A percentile compares a stretch with the other conserved stretches of the same genome.
phyloP scores from a whole-genome alignment of 2,888 invertebrate genomes.

The Plebejus melissa region DNA sequence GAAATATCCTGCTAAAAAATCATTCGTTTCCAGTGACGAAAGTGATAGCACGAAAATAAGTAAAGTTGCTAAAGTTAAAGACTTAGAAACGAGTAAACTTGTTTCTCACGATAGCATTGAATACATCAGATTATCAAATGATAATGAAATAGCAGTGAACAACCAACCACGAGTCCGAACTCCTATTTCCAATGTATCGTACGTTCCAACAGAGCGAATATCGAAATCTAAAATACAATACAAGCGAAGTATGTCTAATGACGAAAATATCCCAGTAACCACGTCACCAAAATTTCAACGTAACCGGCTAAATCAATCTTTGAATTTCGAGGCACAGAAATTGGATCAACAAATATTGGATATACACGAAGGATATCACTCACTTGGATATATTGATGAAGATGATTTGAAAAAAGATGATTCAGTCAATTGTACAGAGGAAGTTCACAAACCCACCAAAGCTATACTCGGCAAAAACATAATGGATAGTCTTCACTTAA shows the following conservation, averaged over 20 bases:
- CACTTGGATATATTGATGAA: slow-evolving; percentile 70
- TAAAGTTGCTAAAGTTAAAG: slow-evolving; percentile 71
- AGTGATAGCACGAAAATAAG: slow-evolving; percentile 62
- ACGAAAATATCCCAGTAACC: slow-evolving; percentile 55
- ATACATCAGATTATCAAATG: slow-evolving; percentile 65
- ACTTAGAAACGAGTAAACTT: slow-evolving; percentile 67
- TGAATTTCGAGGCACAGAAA: slow-evolving; percentile 70
- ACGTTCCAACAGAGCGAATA: slow-evolving; percentile 63
- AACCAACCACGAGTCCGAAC: slow-evolving; percentile 73
- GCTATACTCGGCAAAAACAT: slow-evolving; percentile 71
- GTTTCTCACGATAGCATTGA: slow-evolving; percentile 69
- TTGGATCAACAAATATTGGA: slow-evolving; percentile 74
- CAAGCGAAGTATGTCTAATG: slow-evolving; percentile 63
- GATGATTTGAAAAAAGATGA: slow-evolving; percentile 49
- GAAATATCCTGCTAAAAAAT: slow-evolving; percentile 68
- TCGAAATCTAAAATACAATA: slow-evolving; percentile 54
- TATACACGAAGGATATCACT: slow-evolving; percentile 71
- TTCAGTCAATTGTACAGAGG: slow-evolving; percentile 45
- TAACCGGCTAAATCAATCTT: slow-evolving; percentile 70
- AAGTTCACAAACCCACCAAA: slow-evolving; percentile 64
- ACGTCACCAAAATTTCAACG: slow-evolving; percentile 71
- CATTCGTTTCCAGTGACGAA: slow-evolving; percentile 61
- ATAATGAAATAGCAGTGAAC: slow-evolving; percentile 71
- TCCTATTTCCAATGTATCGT: slow-evolving; percentile 69
- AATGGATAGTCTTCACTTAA: slow-evolving; percentile 70